These are phyloP conservation scores for Orthonyx spaldingii DNA, from an alignment of 2,113 vertebrate genomes.

Conservation along the genomic window DNA sequence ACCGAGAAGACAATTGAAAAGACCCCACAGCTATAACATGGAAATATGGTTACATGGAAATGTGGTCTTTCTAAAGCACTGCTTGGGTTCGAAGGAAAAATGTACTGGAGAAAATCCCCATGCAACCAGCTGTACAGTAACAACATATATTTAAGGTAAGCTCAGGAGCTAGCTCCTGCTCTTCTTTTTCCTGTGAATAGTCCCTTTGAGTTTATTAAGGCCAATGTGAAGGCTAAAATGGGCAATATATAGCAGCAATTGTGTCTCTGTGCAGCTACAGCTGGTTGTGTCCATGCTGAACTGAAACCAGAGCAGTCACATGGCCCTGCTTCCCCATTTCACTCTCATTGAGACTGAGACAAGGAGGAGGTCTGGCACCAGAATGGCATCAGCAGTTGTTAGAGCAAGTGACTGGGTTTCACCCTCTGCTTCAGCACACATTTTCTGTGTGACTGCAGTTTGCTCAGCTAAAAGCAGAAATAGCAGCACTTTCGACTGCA, in stretches of 20 bases:
- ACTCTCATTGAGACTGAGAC: neutral
- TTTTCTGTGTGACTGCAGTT: neutral
- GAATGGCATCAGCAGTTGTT: neutral
- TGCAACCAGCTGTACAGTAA: neutral
- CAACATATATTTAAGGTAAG: neutral
- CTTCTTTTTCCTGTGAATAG: neutral
- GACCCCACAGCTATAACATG: neutral
- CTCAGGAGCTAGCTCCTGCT: neutral
- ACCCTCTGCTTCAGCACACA: neutral
- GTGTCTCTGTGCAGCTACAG: neutral
- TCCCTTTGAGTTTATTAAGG: neutral
- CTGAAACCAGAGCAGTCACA: constrained; percentile 17
- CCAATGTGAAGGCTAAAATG: neutral
- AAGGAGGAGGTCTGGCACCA: neutral
- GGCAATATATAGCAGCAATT: neutral
- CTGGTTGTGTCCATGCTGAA: neutral
- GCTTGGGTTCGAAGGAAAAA: neutral
- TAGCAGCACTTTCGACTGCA: neutral
- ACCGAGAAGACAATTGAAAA: neutral
- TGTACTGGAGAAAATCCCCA: neutral
- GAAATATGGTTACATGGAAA: neutral
- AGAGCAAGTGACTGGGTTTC: neutral
- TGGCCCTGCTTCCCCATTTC: neutral
- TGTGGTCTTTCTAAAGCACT: neutral
- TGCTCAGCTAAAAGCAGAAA: constrained; percentile 15